A percentile compares a stretch with the other conserved stretches of the same genome.
phyloP scores from a whole-genome alignment of 1,140 invertebrate genomes.

The Heliconius hermathena region DNA sequence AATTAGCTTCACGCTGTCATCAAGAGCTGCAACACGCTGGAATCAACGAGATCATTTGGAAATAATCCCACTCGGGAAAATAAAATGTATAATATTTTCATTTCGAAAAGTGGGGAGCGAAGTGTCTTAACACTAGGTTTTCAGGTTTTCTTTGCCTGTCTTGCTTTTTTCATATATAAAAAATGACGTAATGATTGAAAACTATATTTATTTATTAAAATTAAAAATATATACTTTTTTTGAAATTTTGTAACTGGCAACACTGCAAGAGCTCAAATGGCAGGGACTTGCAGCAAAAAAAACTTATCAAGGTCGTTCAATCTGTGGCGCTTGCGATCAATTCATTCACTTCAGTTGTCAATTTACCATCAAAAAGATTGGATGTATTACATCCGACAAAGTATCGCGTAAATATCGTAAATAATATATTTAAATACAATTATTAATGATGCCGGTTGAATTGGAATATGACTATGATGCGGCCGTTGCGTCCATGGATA shows the following conservation, averaged over 20 bases:
- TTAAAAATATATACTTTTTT: too few relatives aligned
- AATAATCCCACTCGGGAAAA: too few relatives aligned
- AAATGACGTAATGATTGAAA: too few relatives aligned
- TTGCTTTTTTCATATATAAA: too few relatives aligned
- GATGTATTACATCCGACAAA: slow-evolving; percentile 46
- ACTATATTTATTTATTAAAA: too few relatives aligned
- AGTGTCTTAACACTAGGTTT: too few relatives aligned
- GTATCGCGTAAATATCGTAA: slow-evolving; percentile 54
- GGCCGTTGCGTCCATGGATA: slow-evolving; percentile 61
- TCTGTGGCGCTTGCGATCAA: neutral
- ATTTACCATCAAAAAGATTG: slow-evolving; percentile 42
- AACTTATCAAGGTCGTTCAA: neutral
- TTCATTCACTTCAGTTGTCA: slow-evolving; percentile 62
- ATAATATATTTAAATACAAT: slow-evolving; percentile 41
- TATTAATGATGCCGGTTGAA: slow-evolving; percentile 63
- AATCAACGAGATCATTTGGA: too few relatives aligned
- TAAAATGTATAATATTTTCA: too few relatives aligned
- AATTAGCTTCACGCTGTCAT: too few relatives aligned
- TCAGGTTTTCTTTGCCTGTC: too few relatives aligned
- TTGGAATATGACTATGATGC: slow-evolving; percentile 69
- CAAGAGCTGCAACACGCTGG: too few relatives aligned
- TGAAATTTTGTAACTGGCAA: neutral
- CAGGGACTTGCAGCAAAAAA: neutral
- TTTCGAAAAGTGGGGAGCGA: too few relatives aligned
- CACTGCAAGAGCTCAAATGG: neutral